Evolutionary conservation across 2,797 vertebrate species (phyloP), one percentile per base, ranked within the genome.

Genomic region (Cryptoblepharus egeriae): DNA sequence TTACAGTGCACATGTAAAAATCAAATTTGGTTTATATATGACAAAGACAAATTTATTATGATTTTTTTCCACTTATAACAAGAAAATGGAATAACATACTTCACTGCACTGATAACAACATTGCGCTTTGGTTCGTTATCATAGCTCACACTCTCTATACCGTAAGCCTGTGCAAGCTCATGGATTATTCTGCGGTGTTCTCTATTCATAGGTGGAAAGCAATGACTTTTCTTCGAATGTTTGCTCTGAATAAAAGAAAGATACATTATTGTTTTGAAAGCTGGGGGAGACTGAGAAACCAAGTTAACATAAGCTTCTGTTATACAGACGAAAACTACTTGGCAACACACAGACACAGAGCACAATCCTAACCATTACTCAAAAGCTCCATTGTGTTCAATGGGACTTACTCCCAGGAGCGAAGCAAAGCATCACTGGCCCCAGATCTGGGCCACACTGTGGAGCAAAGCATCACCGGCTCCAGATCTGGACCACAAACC

Each of bases 61-160:
- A 80, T 11, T 85, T 75, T 80, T 39, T 80, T 76, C 79, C 83
- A 87, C 65, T 24, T 85, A 75, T 10, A 77, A 87, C 80, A 42
- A 85, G 1, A 42, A 61, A 81, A 79, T 26, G 80, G 39, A 55
- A 22, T 30, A 64, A 92, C 96, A 0, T 88, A 97, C 97, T 97
- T 97, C 77, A 97, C 80, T 16, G 99, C 99, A 0, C 98, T 99
- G 94, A 99, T 94, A 85, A 98, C 97, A 39, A 99, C 97, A 11
- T 98, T 99, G 85, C 98, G 98, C 88, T 99, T 99, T 58, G 99
- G 98, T 89, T 99, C 99, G 52, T 95, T 98, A 95, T 99, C 99
- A 39, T 99, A 99, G 97, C 98, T 99, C 94, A 98, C 94, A 32
- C 98, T 99, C 89, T 99, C 99, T 84, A 99, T 96, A 79, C 93